Percentiles rank a stretch among this genome's conserved stretches.
Conservation (phyloP, 2,888 invertebrate species). For the Cephus pulcher region DNA sequence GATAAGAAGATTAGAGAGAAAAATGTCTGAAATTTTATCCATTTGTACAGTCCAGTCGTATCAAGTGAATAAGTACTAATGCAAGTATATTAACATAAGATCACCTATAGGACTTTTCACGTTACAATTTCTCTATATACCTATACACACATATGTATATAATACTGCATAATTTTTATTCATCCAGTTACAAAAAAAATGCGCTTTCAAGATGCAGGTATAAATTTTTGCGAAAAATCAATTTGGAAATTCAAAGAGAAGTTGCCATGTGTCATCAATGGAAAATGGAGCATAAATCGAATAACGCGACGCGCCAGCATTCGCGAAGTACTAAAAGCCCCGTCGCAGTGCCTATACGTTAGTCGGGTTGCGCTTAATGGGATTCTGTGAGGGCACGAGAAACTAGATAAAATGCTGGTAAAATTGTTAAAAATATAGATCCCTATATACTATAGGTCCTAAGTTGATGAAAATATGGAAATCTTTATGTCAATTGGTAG, state of each 20-base stretch:
- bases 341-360: conserved; percentile 24
- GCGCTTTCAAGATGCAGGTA: not conserved
- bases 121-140: too few species aligned
- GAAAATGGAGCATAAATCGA: conserved; percentile 29
- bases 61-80: too few species aligned
- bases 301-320: conserved; percentile 24
- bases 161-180: too few species aligned
- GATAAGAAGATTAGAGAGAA: not conserved
- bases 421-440: not conserved
- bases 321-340: conserved; percentile 29
- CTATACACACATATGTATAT: too few species aligned
- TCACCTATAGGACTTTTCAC: too few species aligned
- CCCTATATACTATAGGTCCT: too few species aligned
- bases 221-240: not conserved
- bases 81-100: too few species aligned
- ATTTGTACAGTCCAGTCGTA: not conserved
- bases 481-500: too few species aligned
- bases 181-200: not conserved
- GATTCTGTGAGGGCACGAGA: not conserved
- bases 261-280: not conserved
- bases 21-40: not conserved
- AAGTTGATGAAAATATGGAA: too few species aligned
- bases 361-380: not conserved
- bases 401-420: not conserved
- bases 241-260: not conserved